A percentile compares a stretch with the other conserved stretches of the same genome.
Conservation (phyloP, 2,888 invertebrate genomes). For the Carcina quercana region DNA sequence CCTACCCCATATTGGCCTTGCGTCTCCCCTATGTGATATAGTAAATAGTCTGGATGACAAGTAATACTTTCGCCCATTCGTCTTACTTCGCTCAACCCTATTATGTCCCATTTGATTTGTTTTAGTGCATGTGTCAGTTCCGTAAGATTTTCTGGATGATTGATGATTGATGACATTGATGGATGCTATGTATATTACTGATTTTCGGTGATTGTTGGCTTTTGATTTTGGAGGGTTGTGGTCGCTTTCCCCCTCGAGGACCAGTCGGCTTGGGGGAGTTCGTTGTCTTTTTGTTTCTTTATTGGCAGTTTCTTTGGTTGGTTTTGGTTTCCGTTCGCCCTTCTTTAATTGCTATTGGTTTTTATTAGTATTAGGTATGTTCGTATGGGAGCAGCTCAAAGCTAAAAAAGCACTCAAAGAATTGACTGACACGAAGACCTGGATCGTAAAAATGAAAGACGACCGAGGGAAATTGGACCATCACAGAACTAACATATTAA, state of each 20-base stretch:
- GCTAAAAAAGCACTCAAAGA: no score
- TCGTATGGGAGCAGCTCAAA: no score
- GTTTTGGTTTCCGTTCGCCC: conserved; percentile 17
- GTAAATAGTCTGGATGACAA: conserved; percentile 18
- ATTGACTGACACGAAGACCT: no score
- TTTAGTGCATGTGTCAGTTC: conserved; percentile 12
- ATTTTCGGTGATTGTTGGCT: background rate
- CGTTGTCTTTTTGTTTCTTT: conserved; percentile 11
- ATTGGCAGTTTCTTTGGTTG: conserved; percentile 11
- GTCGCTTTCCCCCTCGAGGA: conserved; percentile 19
- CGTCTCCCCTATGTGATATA: conserved; percentile 14
- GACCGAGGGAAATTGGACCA: no score
- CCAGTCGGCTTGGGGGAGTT: conserved; percentile 21
- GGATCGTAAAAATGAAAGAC: no score
- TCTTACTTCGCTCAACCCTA: conserved; percentile 17
- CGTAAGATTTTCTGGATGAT: background rate
- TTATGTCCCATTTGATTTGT: conserved; percentile 17
- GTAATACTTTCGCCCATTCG: conserved; percentile 15
- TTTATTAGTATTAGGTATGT: no score
- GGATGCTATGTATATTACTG: background rate
- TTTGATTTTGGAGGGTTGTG: conserved; percentile 14
- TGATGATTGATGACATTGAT: background rate
- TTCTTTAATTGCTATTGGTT: conserved; percentile 6
- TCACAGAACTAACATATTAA: no score
- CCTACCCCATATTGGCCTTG: conserved; percentile 18